A percentile compares a stretch with the other conserved stretches of the same genome.
Evolutionary conservation across 2,113 vertebrate genomes (phyloP).

Genomic region (Jaculus jaculus): DNA sequence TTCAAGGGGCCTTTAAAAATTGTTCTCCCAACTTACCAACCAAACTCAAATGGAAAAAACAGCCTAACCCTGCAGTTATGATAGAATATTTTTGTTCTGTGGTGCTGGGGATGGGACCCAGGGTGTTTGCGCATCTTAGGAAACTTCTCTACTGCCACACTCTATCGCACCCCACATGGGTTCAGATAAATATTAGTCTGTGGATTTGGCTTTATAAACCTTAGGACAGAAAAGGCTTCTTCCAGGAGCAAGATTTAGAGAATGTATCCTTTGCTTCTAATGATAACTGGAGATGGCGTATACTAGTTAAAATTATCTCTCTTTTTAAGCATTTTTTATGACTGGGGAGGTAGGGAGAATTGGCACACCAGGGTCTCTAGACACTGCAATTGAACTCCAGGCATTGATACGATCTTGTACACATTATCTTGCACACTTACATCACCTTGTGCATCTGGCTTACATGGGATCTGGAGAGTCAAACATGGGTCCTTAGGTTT

Average conservation of each 20-base stretch:
- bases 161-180: too few species aligned
- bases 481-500: too few species aligned
- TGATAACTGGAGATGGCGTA: background rate
- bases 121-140: too few species aligned
- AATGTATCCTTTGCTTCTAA: conserved; percentile 17
- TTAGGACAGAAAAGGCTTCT: background rate
- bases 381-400: too few species aligned
- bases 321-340: too few species aligned
- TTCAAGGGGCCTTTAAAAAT: background rate
- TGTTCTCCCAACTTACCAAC: background rate
- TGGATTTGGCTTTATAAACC: background rate
- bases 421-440: too few species aligned
- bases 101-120: background rate
- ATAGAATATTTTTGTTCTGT: background rate
- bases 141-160: background rate
- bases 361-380: too few species aligned
- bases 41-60: background rate
- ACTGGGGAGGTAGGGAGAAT: too few species aligned
- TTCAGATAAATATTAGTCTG: background rate
- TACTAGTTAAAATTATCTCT: background rate
- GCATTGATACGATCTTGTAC: too few species aligned
- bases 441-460: too few species aligned
- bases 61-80: background rate
- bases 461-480: too few species aligned
- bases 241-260: background rate